These are phyloP conservation scores for Numenius arquata DNA, from an alignment of 2,113 vertebrate species.

Conservation along the genomic window DNA sequence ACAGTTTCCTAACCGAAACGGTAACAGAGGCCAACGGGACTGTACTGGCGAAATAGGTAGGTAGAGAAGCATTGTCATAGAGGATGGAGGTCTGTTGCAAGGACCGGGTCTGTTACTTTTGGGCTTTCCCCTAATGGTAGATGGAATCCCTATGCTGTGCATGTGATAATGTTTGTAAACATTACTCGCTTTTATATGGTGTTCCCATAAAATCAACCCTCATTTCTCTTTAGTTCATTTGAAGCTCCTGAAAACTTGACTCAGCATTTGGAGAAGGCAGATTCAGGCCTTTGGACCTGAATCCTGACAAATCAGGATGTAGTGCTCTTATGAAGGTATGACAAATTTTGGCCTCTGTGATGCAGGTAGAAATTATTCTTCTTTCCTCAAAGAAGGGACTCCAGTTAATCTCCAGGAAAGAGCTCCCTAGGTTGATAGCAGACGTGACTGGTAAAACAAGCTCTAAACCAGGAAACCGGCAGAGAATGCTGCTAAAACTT, in stretches of 20 bases:
- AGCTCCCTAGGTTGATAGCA: background rate
- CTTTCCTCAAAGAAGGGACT: background rate
- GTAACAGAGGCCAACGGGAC: background rate
- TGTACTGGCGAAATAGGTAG: background rate
- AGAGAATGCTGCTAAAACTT: background rate
- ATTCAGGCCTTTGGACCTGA: background rate
- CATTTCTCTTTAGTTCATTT: background rate
- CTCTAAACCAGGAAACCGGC: background rate
- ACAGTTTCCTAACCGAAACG: background rate
- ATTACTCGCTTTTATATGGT: background rate
- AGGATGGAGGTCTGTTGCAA: background rate
- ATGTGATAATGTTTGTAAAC: background rate
- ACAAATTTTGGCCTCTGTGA: background rate
- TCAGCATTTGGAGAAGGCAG: background rate
- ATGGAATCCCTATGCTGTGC: background rate
- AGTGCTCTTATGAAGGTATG: background rate
- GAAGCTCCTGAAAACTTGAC: background rate
- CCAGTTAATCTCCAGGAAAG: background rate
- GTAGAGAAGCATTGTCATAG: background rate
- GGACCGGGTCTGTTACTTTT: background rate
- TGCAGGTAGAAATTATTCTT: background rate
- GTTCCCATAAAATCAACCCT: background rate
- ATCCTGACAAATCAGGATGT: background rate
- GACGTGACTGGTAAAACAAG: background rate
- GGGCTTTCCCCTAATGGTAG: background rate